A percentile compares a stretch with the other conserved stretches of the same genome.
Evolutionary conservation across 2,888 invertebrate genomes (phyloP).

Genomic region (Hirtodrosophila duncani): DNA sequence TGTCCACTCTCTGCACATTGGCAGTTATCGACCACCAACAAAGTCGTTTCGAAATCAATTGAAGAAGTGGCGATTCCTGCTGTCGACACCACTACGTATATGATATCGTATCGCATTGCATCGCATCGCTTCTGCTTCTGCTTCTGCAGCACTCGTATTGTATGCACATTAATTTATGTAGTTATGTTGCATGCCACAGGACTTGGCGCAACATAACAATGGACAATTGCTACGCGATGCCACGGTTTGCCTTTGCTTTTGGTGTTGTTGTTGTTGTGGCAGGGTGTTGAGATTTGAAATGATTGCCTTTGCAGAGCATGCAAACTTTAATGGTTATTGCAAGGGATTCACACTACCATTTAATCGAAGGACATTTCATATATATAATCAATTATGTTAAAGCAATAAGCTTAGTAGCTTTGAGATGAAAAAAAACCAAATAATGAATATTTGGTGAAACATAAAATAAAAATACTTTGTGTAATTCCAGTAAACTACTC

Average conservation of each 20-base stretch:
- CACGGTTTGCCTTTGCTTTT: slow-evolving; percentile 4
- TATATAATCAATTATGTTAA: too few species aligned
- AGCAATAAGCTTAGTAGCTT: too few species aligned
- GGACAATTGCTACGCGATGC: slow-evolving; percentile 30
- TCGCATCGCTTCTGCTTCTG: neutral
- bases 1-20: slow-evolving; percentile 15
- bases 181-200: slow-evolving; percentile 35
- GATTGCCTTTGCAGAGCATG: slow-evolving; percentile 13
- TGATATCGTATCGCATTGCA: slow-evolving; percentile 3
- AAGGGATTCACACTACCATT: neutral
- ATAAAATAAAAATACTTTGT: too few species aligned
- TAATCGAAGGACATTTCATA: too few species aligned
- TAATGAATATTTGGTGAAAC: too few species aligned
- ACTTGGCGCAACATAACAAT: slow-evolving; percentile 47
- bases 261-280: slow-evolving; percentile 20
- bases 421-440: too few species aligned
- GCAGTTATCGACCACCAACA: slow-evolving; percentile 53
- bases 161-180: slow-evolving; percentile 62
- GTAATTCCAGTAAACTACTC: too few species aligned
- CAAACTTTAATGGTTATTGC: neutral
- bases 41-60: slow-evolving; percentile 51
- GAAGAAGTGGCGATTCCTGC: slow-evolving; percentile 65
- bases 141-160: slow-evolving; percentile 15
- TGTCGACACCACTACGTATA: slow-evolving; percentile 52
- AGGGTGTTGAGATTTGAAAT: slow-evolving; percentile 45